Conservation (phyloP, 2,888 invertebrate genomes). For the Beris chalybata region DNA sequence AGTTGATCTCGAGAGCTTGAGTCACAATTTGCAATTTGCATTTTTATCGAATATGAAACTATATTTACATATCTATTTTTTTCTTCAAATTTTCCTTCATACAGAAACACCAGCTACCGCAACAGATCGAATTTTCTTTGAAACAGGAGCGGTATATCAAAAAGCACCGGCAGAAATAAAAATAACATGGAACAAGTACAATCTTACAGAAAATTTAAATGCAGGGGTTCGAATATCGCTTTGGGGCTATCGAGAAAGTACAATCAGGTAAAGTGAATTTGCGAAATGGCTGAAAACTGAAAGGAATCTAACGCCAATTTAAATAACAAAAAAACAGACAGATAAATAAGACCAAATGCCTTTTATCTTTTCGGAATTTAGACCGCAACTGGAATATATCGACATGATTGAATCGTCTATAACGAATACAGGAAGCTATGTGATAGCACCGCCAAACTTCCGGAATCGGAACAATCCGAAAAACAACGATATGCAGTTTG, state of each 20-base stretch:
- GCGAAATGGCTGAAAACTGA: neutral
- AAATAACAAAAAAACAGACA: no score
- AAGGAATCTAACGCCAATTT: neutral
- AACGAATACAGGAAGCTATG: conserved; percentile 71
- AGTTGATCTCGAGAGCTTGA: no score
- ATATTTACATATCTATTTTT: no score
- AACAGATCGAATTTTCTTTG: conserved; percentile 81
- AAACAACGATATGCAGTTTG: conserved; percentile 77
- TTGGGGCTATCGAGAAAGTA: conserved; percentile 88
- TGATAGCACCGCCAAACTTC: conserved; percentile 74
- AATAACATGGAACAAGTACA: conserved; percentile 82
- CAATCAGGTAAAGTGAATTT: conserved; percentile 58
- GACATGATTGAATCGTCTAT: conserved; percentile 69
- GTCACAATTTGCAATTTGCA: no score
- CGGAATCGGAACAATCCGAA: conserved; percentile 69
- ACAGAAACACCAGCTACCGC: conserved; percentile 87
- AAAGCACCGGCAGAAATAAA: conserved; percentile 72
- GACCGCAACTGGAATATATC: conserved; percentile 80
- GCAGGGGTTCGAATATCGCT: conserved; percentile 79
- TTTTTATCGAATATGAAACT: no score
- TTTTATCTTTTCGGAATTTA: conserved; percentile 38
- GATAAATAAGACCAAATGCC: neutral
- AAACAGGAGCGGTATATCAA: conserved; percentile 71
- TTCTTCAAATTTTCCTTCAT: neutral
- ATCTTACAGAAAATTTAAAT: conserved; percentile 79